Evolutionary conservation across 2,888 invertebrate genomes (phyloP).

Genomic region (Rhamphomyia laevipes): DNA sequence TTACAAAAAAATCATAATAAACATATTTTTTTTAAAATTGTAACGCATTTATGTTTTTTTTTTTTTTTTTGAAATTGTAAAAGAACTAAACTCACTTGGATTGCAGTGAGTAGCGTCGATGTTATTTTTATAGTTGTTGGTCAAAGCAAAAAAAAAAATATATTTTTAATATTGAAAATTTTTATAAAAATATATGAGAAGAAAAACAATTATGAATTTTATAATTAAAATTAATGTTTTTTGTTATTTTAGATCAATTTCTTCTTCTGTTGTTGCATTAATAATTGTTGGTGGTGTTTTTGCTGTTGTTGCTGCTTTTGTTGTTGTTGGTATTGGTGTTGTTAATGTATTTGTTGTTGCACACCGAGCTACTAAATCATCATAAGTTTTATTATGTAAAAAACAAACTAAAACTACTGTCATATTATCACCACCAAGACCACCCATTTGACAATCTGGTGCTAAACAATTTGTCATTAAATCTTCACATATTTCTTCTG

Average conservation of each 20-base stretch:
- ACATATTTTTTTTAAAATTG: too few species aligned
- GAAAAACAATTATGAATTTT: not conserved
- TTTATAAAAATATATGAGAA: not conserved
- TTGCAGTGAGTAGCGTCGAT: too few species aligned
- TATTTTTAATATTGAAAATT: too few species aligned
- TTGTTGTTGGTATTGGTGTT: constrained; percentile 10
- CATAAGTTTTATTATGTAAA: constrained; percentile 34
- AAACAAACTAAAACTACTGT: constrained; percentile 86
- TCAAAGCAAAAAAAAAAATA: too few species aligned
- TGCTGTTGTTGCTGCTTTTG: constrained; percentile 6
- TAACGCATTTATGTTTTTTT: too few species aligned
- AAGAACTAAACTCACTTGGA: too few species aligned
- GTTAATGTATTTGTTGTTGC: constrained; percentile 14
- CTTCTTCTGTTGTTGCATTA: constrained; percentile 9
- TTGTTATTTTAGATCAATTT: constrained; percentile 16
- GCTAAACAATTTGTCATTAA: constrained; percentile 91
- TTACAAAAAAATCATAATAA: too few species aligned
- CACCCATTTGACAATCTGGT: constrained; percentile 93
- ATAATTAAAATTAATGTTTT: constrained; percentile 3
- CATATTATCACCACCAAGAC: constrained; percentile 98
- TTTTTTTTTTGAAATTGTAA: too few species aligned
- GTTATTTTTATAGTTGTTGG: too few species aligned
- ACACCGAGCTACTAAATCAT: constrained; percentile 32
- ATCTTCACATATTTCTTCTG: constrained; percentile 92
- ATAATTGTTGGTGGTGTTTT: constrained; percentile 7